Evolutionary conservation across 1,140 invertebrate genomes (phyloP), one percentile per base, ranked within the genome.

Genomic region (Drosophila ficusphila): DNA sequence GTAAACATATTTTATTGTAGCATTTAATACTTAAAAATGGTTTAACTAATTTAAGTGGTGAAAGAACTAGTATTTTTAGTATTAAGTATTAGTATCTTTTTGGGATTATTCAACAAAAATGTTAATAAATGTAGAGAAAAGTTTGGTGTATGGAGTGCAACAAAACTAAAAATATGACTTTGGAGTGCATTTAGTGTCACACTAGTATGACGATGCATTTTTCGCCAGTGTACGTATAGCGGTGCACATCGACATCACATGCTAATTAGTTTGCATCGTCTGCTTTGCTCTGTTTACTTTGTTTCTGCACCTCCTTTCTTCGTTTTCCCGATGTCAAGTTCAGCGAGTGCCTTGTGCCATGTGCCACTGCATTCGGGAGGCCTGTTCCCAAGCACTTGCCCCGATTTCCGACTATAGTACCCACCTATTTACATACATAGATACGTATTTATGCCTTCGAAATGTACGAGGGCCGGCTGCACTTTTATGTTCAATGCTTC

Each of bases 211-310:
- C n/a, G n/a, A n/a, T 1, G n/a, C 1, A 6, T 7, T 58, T 57
- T 27, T 9, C 6, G 2, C 0, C 21, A 36, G 54, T 64, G 29
- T 12, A 12, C 16, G 19, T 8, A 42, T 39, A 73, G 68, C 61
- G 51, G 41, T 36, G 71, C 52, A 58, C 46, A 48, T 33, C 47
- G 42, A 34, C 23, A 85, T 76, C 72, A 73, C 76, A 69, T 79
- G 81, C 61, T 86, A 85, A 85, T 86, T 79, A 73, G 76, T 69
- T 73, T 71, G 57, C 67, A 39, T 31, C 29, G 67, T 61, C 68
- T 42, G 60, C 71, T 65, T 62, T 65, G 75, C 72, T 76, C 68
- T 81, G 60, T 76, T 81, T 72, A 68, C 72, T 36, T 52, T 71
- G 58, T 52, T 51, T 46, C 3, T 8, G 38, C 23, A 6, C 25